Evolutionary conservation across 2,113 vertebrate species (phyloP).

Genomic region (Caranx ignobilis): DNA sequence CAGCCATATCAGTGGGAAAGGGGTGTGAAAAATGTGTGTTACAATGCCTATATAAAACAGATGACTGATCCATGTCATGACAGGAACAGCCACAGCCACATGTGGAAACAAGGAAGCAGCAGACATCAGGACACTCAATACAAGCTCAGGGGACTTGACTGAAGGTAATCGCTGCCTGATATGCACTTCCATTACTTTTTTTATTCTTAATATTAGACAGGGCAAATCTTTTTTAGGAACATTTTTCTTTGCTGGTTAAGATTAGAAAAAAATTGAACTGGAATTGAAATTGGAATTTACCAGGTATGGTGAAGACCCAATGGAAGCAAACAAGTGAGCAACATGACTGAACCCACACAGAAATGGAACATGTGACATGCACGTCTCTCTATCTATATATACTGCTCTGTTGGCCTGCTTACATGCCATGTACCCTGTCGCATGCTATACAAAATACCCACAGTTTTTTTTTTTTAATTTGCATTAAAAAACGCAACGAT

Average conservation of each 20-base stretch:
- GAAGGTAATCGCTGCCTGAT: constrained; percentile 13
- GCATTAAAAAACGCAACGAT: too few relatives aligned
- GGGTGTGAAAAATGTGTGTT: constrained; percentile 30
- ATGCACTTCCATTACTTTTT: constrained; percentile 8
- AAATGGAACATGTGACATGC: too few relatives aligned
- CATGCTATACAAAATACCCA: too few relatives aligned
- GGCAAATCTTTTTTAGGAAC: too few relatives aligned
- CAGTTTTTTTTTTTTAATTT: too few relatives aligned
- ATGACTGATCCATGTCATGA: constrained; percentile 34
- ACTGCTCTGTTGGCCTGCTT: too few relatives aligned
- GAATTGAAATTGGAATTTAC: not conserved
- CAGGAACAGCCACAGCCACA: constrained; percentile 43
- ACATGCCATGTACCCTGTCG: too few relatives aligned
- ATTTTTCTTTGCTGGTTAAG: too few relatives aligned
- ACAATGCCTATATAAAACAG: constrained; percentile 22
- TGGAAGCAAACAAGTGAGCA: not conserved
- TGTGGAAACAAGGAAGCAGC: constrained; percentile 21
- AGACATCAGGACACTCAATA: constrained; percentile 6
- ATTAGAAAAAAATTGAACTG: too few relatives aligned
- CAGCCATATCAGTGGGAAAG: constrained; percentile 16
- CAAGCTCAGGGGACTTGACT: not conserved
- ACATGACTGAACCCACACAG: not conserved
- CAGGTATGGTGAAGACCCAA: not conserved
- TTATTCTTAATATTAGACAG: too few relatives aligned
- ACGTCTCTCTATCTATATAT: too few relatives aligned